Evolutionary conservation across 2,888 invertebrate species (phyloP).

Genomic region (Pasiphila rectangulata): DNA sequence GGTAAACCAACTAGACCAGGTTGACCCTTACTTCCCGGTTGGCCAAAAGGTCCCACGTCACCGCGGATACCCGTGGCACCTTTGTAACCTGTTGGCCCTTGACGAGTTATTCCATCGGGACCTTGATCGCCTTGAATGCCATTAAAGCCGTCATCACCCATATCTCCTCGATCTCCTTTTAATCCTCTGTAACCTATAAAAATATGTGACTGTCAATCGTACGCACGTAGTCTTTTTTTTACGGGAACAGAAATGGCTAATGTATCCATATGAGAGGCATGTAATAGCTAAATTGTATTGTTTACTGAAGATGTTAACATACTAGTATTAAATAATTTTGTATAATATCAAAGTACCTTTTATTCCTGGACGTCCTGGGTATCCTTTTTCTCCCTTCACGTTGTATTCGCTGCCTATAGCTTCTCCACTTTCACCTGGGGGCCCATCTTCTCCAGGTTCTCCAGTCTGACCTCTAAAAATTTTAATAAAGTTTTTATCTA

Average conservation of each 20-base stretch:
- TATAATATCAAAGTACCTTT: constrained; percentile 45
- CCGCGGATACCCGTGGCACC: constrained; percentile 86
- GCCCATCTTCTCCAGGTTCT: constrained; percentile 69
- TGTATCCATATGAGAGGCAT: too few relatives aligned
- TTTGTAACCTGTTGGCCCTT: constrained; percentile 79
- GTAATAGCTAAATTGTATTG: too few relatives aligned
- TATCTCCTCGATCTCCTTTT: constrained; percentile 61
- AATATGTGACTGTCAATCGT: too few relatives aligned
- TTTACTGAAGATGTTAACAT: too few relatives aligned
- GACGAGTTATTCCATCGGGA: constrained; percentile 56
- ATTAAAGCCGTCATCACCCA: constrained; percentile 57
- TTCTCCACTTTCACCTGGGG: constrained; percentile 60
- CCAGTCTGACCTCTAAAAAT: constrained; percentile 63
- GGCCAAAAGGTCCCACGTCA: constrained; percentile 82
- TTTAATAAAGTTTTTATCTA: not conserved
- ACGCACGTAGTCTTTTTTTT: too few relatives aligned
- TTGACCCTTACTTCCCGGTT: constrained; percentile 70
- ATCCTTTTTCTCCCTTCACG: constrained; percentile 79
- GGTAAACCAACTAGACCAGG: constrained; percentile 83
- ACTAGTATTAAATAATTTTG: not conserved
- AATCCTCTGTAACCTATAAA: constrained; percentile 41
- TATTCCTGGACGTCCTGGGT: constrained; percentile 63
- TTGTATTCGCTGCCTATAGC: constrained; percentile 49
- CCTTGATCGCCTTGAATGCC: constrained; percentile 64
- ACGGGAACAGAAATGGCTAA: too few relatives aligned